A percentile compares a stretch with the other conserved stretches of the same genome.
Evolutionary conservation across 2,113 vertebrate genomes (phyloP).

Genomic region (Ochotona princeps): DNA sequence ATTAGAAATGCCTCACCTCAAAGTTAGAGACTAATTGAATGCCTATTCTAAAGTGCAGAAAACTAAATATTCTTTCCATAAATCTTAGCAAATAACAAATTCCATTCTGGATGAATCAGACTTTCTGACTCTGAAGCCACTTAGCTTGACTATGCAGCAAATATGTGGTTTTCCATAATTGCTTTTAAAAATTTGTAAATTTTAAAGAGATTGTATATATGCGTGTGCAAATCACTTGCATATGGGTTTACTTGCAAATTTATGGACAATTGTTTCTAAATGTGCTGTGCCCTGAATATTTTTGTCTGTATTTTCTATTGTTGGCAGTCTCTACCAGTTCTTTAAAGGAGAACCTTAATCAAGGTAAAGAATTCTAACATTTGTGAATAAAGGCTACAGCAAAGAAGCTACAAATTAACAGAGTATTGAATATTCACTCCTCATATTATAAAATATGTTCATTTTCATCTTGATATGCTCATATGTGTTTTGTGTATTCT

Average conservation of each 20-base stretch:
- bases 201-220: neutral
- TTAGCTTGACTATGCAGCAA: neutral
- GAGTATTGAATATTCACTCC: neutral
- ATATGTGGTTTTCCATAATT: neutral
- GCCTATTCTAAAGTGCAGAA: neutral
- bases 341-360: neutral
- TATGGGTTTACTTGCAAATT: neutral
- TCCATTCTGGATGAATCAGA: neutral
- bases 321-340: neutral
- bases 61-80: neutral
- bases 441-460: neutral
- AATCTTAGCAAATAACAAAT: neutral
- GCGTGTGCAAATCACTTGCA: neutral
- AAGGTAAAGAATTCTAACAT: neutral
- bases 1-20: neutral
- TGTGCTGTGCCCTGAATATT: neutral
- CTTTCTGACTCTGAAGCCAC: neutral
- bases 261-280: constrained; percentile 4
- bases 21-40: neutral
- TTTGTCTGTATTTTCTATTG: neutral
- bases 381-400: neutral
- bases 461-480: neutral
- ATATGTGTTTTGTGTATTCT: neutral
- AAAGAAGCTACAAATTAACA: neutral
- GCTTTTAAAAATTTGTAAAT: neutral